Conservation (phyloP, 2,113 vertebrate genomes). For the Athene cunicularia region DNA sequence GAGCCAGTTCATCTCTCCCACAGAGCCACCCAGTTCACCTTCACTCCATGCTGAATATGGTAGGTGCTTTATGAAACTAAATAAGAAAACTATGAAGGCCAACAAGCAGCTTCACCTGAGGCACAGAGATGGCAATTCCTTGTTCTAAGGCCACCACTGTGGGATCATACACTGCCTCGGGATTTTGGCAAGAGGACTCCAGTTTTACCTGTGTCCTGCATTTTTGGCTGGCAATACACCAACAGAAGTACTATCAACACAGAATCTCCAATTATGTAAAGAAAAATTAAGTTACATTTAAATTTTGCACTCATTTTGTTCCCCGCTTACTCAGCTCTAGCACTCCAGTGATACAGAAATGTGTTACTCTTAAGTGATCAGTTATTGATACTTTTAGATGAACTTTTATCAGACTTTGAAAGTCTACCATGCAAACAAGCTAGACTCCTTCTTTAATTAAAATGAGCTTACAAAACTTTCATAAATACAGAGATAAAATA, state of each 20-base stretch:
- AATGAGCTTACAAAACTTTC: background rate
- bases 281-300: background rate
- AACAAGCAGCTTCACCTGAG: background rate
- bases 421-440: background rate
- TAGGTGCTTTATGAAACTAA: background rate
- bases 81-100: background rate
- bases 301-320: background rate
- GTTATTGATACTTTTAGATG: background rate
- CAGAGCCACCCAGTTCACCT: background rate
- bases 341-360: background rate
- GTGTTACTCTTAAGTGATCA: background rate
- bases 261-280: background rate
- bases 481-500: background rate
- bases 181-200: background rate
- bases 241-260: background rate
- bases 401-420: background rate
- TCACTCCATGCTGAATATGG: accelerated
- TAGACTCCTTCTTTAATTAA: background rate
- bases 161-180: accelerated
- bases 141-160: accelerated
- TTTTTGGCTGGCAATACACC: background rate
- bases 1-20: background rate
- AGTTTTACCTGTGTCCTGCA: background rate
- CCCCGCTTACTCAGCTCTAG: background rate
- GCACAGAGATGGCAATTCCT: background rate